Conservation (phyloP, 1,140 invertebrate species). For the Trichogramma pretiosum region DNA sequence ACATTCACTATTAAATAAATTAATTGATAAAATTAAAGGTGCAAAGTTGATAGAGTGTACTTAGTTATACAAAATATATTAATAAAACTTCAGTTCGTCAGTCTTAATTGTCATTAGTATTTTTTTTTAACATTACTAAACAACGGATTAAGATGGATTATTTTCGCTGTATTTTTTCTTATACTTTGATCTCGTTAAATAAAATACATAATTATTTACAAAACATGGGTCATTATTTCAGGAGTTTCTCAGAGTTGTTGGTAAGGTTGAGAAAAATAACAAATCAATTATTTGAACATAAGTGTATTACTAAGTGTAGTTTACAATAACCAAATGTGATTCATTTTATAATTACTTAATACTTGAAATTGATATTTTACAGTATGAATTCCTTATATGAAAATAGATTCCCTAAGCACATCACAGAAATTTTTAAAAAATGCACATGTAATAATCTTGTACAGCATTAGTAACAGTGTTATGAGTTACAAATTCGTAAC, state of each 20-base stretch:
- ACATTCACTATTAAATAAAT: conserved; percentile 1
- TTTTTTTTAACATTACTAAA: too few relatives aligned
- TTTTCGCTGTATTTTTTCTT: too few relatives aligned
- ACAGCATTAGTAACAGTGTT: neutral
- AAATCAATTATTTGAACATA: conserved; percentile 20
- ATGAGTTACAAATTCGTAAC: conserved; percentile 6
- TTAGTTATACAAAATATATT: too few relatives aligned
- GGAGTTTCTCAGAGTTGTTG: conserved; percentile 5
- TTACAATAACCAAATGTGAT: conserved; percentile 28
- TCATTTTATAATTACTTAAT: conserved; percentile 21
- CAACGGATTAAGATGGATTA: too few relatives aligned
- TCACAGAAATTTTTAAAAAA: conserved; percentile 37
- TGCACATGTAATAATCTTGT: conserved; percentile 28
- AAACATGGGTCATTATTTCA: conserved; percentile 9
- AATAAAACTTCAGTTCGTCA: too few relatives aligned
- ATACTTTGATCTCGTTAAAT: too few relatives aligned
- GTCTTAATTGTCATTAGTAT: too few relatives aligned
- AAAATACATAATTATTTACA: too few relatives aligned
- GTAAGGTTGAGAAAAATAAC: conserved; percentile 19
- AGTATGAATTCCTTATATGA: conserved; percentile 21
- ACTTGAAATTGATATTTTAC: conserved; percentile 6
- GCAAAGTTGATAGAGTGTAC: neutral
- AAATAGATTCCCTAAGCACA: conserved; percentile 35
- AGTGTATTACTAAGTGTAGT: conserved; percentile 30
- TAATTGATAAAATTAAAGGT: conserved; percentile 4